A percentile compares a stretch with the other conserved stretches of the same genome.
Conservation (phyloP, 2,888 invertebrate species). For the Drosophila emarginata region DNA sequence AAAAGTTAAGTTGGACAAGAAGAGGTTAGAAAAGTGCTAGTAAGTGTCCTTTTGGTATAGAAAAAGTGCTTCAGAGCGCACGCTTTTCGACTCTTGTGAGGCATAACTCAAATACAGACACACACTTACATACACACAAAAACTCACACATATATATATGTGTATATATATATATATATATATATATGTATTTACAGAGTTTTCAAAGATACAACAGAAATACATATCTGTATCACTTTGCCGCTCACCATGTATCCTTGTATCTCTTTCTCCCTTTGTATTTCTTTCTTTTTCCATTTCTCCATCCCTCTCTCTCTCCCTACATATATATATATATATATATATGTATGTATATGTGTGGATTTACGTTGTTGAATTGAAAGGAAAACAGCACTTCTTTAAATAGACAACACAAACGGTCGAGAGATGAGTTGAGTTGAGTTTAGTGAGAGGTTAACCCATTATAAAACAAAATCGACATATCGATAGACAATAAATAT, state of each 20-base stretch:
- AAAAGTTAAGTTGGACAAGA: constrained; percentile 2
- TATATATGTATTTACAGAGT: neutral
- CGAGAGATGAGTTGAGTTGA: constrained; percentile 12
- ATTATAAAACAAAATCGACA: neutral
- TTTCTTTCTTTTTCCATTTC: neutral
- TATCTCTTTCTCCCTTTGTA: neutral
- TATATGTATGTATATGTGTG: neutral
- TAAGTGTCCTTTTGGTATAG: constrained; percentile 21
- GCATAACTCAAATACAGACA: constrained; percentile 29
- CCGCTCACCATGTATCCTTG: neutral
- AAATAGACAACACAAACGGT: constrained; percentile 44
- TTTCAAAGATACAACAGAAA: neutral
- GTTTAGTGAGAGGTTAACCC: constrained; percentile 1
- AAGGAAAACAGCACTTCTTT: constrained; percentile 37
- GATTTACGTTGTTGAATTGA: constrained; percentile 16
- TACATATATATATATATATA: no score
- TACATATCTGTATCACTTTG: neutral
- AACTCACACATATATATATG: neutral
- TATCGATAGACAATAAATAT: neutral
- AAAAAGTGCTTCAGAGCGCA: constrained; percentile 40
- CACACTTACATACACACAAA: constrained; percentile 4
- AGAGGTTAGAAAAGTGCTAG: constrained; percentile 27
- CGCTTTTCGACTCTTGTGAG: constrained; percentile 60
- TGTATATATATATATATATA: no score
- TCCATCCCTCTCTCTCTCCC: neutral